These are phyloP conservation scores for Chromis chromis DNA, from an alignment of 2,797 vertebrate species.

Conservation along the genomic window DNA sequence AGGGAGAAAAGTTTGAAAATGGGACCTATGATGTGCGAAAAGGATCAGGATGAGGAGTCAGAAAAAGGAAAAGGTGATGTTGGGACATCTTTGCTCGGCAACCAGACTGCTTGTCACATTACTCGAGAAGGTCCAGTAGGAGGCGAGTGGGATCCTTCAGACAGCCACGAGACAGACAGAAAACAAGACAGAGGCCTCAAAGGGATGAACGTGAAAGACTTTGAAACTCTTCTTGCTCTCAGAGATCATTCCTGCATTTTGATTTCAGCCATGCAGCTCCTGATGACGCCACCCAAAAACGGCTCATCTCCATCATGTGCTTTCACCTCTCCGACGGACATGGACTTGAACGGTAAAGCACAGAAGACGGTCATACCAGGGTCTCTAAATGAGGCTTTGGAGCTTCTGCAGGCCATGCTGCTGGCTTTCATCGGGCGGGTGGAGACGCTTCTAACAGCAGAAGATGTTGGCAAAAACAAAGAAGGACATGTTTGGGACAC, in stretches of 20 bases:
- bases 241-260: constrained; percentile 90
- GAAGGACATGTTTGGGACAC: constrained; percentile 76
- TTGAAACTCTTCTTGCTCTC: constrained; percentile 86
- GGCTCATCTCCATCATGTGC: constrained; percentile 71
- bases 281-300: constrained; percentile 86
- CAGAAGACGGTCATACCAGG: constrained; percentile 81
- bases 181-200: constrained; percentile 26
- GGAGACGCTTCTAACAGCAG: constrained; percentile 78
- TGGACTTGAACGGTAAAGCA: constrained; percentile 34
- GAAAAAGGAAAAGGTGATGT: constrained; percentile 82
- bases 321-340: constrained; percentile 44
- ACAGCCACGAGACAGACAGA: constrained; percentile 50
- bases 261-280: constrained; percentile 89
- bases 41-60: constrained; percentile 83
- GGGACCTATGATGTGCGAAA: constrained; percentile 79
- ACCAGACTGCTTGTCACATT: constrained; percentile 77
- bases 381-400: constrained; percentile 87
- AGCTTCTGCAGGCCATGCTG: constrained; percentile 91
- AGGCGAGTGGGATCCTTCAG: constrained; percentile 74
- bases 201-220: constrained; percentile 82
- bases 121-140: constrained; percentile 82
- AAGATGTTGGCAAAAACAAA: constrained; percentile 51
- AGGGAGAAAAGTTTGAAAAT: constrained; percentile 46
- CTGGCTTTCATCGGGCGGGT: constrained; percentile 86
- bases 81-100: constrained; percentile 80